phyloP scores from a whole-genome alignment of 2,888 invertebrate species.

The Agriotes lineatus region DNA sequence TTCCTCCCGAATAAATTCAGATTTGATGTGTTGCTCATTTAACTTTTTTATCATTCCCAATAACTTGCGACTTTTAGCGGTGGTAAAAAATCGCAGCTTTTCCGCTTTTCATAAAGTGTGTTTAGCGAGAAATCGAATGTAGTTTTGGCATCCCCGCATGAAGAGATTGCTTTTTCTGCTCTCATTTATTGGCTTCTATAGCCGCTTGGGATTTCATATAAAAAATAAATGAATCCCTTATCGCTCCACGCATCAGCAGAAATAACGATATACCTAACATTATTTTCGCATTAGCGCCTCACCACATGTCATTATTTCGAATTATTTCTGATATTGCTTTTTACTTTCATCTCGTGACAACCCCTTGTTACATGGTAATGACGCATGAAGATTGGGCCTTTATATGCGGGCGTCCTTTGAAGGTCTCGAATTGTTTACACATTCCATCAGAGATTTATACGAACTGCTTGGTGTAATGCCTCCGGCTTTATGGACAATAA shows the following conservation, averaged over 20 bases:
- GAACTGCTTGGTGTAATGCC: too few relatives aligned
- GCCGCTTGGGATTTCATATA: constrained; percentile 41
- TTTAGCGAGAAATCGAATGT: constrained; percentile 33
- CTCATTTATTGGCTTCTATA: constrained; percentile 43
- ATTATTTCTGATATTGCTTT: constrained; percentile 43
- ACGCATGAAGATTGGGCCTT: constrained; percentile 31
- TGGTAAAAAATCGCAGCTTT: constrained; percentile 7
- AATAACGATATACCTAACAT: constrained; percentile 46
- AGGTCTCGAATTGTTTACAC: constrained; percentile 34
- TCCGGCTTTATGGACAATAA: too few relatives aligned
- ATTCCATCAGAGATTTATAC: constrained; percentile 26
- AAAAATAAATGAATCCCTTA: constrained; percentile 45
- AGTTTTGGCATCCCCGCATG: constrained; percentile 34
- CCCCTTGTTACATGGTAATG: constrained; percentile 29
- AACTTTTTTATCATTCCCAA: constrained; percentile 25
- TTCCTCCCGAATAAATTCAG: constrained; percentile 20
- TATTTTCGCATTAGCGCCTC: constrained; percentile 50
- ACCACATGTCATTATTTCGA: constrained; percentile 42
- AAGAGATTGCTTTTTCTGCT: constrained; percentile 41
- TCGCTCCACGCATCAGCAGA: constrained; percentile 38
- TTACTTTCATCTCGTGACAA: constrained; percentile 33
- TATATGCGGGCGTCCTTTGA: constrained; percentile 6
- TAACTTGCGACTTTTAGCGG: constrained; percentile 17
- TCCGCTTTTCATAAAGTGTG: constrained; percentile 24
- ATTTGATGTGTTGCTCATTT: constrained; percentile 27